phyloP scores from a whole-genome alignment of 2,113 vertebrate genomes.

The Oreochromis spilurus region DNA sequence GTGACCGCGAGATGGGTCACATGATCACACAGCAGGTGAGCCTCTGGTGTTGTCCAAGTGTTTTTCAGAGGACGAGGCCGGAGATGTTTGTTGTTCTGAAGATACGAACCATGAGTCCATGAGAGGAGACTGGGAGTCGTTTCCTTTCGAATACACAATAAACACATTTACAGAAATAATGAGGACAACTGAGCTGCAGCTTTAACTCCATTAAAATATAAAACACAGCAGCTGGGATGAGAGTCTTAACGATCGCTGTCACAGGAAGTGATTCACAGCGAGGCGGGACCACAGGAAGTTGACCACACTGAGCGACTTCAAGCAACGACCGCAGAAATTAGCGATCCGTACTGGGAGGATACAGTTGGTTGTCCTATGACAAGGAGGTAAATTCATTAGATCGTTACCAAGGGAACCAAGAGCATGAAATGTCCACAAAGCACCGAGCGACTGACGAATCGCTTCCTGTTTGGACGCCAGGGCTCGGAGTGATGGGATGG shows the following conservation, averaged over 20 bases:
- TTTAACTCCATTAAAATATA: not conserved
- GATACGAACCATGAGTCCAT: not conserved
- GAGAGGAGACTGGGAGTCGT: not conserved
- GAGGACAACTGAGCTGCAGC: not conserved
- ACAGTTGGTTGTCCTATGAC: not conserved
- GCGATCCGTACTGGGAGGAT: not conserved
- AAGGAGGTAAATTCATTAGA: not conserved
- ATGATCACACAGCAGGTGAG: not conserved
- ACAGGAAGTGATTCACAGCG: not conserved
- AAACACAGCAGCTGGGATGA: not conserved
- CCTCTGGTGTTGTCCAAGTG: not conserved
- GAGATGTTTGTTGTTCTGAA: not conserved
- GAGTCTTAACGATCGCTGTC: not conserved
- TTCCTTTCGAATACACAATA: not conserved
- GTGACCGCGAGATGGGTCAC: not conserved
- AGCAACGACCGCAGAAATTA: not conserved
- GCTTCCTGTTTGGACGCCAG: not conserved
- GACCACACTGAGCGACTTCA: not conserved
- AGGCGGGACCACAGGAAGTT: not conserved
- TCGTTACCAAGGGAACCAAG: not conserved
- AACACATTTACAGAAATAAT: not conserved
- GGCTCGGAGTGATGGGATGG: accelerated
- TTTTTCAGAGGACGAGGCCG: not conserved
- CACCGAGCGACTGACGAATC: accelerated
- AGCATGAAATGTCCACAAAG: not conserved